A percentile compares a stretch with the other conserved stretches of the same genome.
phyloP scores from a whole-genome alignment of 2,797 vertebrate species.

The Hippopotamyrus pictus region DNA sequence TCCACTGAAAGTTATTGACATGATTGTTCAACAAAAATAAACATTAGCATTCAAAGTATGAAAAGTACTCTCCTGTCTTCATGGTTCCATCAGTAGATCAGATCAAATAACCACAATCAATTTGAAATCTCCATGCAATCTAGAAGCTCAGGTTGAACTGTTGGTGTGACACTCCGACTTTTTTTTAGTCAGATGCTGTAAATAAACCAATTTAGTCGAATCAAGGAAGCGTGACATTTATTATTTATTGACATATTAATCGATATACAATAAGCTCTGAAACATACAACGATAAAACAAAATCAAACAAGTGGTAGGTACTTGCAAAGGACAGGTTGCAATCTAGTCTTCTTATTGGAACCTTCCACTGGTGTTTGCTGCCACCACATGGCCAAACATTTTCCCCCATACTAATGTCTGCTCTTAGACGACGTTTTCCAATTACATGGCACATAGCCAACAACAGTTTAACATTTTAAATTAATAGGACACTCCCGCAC shows the following conservation, averaged over 20 bases:
- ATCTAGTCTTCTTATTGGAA: not conserved
- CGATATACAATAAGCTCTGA: not conserved
- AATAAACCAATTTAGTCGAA: not conserved
- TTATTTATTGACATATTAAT: conserved; percentile 8
- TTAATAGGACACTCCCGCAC: not conserved
- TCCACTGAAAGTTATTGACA: not conserved
- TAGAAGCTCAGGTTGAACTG: not conserved
- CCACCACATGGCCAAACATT: not conserved
- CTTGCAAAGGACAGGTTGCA: not conserved
- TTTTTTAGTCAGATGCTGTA: not conserved
- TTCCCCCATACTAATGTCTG: not conserved
- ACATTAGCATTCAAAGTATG: conserved; percentile 6
- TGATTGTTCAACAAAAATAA: not conserved
- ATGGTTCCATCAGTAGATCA: not conserved
- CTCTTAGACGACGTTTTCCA: not conserved
- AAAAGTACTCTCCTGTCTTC: not conserved
- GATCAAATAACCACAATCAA: not conserved
- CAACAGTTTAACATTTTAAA: conserved; percentile 10
- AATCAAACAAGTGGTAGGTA: not conserved
- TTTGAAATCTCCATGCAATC: not conserved
- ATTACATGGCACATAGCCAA: not conserved
- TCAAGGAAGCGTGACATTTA: not conserved
- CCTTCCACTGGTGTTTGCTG: not conserved
- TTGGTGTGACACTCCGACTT: not conserved
- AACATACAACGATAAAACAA: not conserved